A percentile compares a stretch with the other conserved stretches of the same genome.
These are phyloP conservation scores for Agrilus planipennis DNA, from an alignment of 1,140 invertebrate species.

Conservation along the genomic window DNA sequence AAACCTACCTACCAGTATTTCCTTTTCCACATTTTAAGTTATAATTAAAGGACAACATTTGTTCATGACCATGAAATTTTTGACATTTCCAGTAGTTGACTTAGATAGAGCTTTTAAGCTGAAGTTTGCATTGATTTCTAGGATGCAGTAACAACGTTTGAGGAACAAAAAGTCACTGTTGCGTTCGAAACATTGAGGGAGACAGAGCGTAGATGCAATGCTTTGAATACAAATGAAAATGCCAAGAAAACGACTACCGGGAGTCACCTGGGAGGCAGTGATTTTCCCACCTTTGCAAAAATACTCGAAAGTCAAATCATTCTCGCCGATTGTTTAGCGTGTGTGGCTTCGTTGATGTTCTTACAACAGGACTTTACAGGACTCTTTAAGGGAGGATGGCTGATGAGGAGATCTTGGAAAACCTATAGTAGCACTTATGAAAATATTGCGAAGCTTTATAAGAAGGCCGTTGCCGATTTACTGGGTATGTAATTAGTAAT, in stretches of 20 bases:
- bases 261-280: slow-evolving; percentile 36
- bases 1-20: no score
- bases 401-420: slow-evolving; percentile 60
- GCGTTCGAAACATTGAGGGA: slow-evolving; percentile 47
- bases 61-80: no score
- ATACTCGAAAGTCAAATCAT: slow-evolving; percentile 53
- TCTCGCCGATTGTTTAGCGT: slow-evolving; percentile 52
- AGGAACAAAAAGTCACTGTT: slow-evolving; percentile 51
- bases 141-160: slow-evolving; percentile 63
- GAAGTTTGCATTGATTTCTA: no score
- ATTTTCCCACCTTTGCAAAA: slow-evolving; percentile 31
- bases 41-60: no score
- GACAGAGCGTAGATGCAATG: slow-evolving; percentile 49
- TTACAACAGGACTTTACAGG: slow-evolving; percentile 48
- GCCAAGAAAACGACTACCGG: slow-evolving; percentile 45
- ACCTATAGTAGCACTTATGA: slow-evolving; percentile 56
- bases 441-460: slow-evolving; percentile 44
- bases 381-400: slow-evolving; percentile 60
- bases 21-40: no score
- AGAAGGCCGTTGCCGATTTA: slow-evolving; percentile 23
- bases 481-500: no score
- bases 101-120: no score
- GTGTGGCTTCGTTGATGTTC: slow-evolving; percentile 23
- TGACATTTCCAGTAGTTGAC: no score
- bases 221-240: slow-evolving; percentile 40